Percentiles rank a stretch among this genome's conserved stretches.
phyloP scores from a whole-genome alignment of 2,113 vertebrate genomes.

The Chitala chitala region DNA sequence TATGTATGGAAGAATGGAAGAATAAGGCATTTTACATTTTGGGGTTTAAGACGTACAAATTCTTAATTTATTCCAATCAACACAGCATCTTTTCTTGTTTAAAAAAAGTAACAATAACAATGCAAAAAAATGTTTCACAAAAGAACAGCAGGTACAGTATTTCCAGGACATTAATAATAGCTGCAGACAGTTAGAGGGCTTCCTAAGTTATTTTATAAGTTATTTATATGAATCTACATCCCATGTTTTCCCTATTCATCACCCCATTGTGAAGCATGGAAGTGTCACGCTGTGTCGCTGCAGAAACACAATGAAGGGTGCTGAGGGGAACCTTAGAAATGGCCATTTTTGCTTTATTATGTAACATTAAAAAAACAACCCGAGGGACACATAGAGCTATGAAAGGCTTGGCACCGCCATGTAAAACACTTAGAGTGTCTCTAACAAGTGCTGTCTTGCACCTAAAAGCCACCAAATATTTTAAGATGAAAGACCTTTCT shows the following conservation, averaged over 20 bases:
- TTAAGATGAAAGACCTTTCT: neutral
- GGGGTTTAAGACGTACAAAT: too few species aligned
- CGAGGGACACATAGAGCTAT: neutral
- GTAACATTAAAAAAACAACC: neutral
- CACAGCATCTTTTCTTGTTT: too few species aligned
- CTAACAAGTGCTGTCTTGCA: neutral
- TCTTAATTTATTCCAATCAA: too few species aligned
- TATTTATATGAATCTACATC: neutral
- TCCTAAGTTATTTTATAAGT: neutral
- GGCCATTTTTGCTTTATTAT: neutral
- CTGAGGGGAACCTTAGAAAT: neutral
- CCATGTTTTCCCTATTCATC: neutral
- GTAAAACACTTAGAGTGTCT: neutral
- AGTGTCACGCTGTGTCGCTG: neutral
- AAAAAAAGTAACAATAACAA: too few species aligned
- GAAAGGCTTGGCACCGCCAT: neutral
- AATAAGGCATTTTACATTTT: neutral
- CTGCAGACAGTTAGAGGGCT: neutral
- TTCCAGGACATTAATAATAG: neutral
- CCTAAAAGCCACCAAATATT: neutral
- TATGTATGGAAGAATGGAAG: neutral
- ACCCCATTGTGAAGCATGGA: slow-evolving; percentile 5
- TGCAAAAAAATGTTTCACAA: too few species aligned
- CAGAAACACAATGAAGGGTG: neutral
- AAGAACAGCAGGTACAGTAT: too few species aligned